phyloP scores from a whole-genome alignment of 2,888 invertebrate genomes.

The Carterocephalus palaemon region DNA sequence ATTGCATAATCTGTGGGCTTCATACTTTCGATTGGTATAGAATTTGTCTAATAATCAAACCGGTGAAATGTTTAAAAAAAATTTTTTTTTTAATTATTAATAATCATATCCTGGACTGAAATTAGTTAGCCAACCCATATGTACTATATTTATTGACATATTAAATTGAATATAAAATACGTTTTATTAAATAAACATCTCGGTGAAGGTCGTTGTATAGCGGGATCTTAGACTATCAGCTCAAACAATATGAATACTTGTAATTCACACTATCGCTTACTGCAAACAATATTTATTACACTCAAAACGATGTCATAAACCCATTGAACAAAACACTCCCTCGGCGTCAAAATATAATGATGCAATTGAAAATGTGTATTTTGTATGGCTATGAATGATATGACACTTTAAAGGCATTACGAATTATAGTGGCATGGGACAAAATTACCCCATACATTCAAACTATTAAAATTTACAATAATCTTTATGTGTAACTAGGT shows the following conservation, averaged over 20 bases:
- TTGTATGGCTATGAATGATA: constrained; percentile 73
- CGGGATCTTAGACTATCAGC: constrained; percentile 7
- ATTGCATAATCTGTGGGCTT: too few relatives aligned
- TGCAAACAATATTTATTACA: constrained; percentile 44
- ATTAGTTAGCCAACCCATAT: too few relatives aligned
- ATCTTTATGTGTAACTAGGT: constrained; percentile 29
- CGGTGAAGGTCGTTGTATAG: too few relatives aligned
- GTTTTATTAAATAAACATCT: too few relatives aligned
- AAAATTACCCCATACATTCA: constrained; percentile 27
- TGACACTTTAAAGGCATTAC: constrained; percentile 77
- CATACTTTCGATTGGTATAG: too few relatives aligned
- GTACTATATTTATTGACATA: too few relatives aligned
- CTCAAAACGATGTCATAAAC: constrained; percentile 46
- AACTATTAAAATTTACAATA: not conserved
- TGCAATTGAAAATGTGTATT: constrained; percentile 73
- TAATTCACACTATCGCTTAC: constrained; percentile 24
- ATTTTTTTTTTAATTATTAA: too few relatives aligned
- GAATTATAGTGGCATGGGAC: constrained; percentile 55
- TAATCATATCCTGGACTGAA: too few relatives aligned
- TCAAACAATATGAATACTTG: not conserved
- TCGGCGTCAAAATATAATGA: constrained; percentile 48
- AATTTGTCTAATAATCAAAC: too few relatives aligned
- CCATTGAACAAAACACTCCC: constrained; percentile 55
- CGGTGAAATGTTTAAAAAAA: too few relatives aligned
- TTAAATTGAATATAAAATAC: too few relatives aligned